Evolutionary conservation across 1,140 invertebrate species (phyloP).

Genomic region (Caenorhabditis remanei): DNA sequence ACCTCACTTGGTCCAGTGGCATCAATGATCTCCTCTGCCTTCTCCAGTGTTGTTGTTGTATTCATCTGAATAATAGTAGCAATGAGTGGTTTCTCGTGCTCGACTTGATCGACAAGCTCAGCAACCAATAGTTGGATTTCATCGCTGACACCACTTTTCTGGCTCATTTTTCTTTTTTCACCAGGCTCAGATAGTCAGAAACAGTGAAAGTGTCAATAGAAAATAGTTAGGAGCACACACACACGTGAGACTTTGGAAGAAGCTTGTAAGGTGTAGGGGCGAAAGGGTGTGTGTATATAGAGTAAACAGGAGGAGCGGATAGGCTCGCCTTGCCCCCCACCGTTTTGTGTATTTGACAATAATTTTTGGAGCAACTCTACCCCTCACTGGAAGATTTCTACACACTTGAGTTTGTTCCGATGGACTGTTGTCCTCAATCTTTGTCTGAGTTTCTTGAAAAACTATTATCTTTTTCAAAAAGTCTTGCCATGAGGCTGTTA

Average conservation of each 20-base stretch:
- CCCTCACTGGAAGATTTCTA: background rate
- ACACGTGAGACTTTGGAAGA: conserved; percentile 51
- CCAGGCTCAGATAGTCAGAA: background rate
- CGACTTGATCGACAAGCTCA: conserved; percentile 39
- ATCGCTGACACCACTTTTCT: background rate
- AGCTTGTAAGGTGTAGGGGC: conserved; percentile 53
- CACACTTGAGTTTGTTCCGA: conserved; percentile 51
- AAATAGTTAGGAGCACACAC: conserved; percentile 28
- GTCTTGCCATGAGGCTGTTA: background rate
- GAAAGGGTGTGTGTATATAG: conserved; percentile 43
- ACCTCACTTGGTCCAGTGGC: conserved; percentile 17
- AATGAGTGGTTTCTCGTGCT: conserved; percentile 25
- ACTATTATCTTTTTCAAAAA: background rate
- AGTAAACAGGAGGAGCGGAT: conserved; percentile 24
- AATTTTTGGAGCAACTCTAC: conserved; percentile 48
- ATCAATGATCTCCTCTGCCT: conserved; percentile 39
- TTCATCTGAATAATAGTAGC: conserved; percentile 55
- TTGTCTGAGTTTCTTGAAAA: background rate
- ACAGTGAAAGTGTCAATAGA: conserved; percentile 32
- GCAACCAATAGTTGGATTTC: conserved; percentile 29
- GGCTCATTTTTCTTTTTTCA: conserved; percentile 10
- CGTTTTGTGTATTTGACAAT: conserved; percentile 42
- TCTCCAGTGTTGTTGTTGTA: background rate
- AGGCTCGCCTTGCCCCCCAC: conserved; percentile 27
- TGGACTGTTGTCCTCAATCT: conserved; percentile 6